Base-by-base conservation (phyloP, 2,888 invertebrate genomes). In the Bellardia pandia region DNA sequence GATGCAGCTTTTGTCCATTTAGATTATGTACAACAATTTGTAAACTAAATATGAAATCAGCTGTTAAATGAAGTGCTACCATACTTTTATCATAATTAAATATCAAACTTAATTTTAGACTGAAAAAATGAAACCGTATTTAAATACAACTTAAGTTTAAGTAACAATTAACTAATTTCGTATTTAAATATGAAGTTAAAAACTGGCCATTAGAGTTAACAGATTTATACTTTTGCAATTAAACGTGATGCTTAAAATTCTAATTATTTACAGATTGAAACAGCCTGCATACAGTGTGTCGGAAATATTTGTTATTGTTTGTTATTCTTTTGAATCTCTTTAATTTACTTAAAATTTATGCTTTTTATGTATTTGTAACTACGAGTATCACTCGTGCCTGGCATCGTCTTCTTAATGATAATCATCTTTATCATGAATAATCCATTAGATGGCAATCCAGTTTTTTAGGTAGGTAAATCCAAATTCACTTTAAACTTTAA, bases 401-500 rank as follows among this genome's bases (percentile, higher is more conserved):
- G 62, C 62, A 30, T n/a, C 9, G 33, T 14, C 62, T 64, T 37
- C 42, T 42, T 66, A 66, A 66, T 9, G 30, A 13, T 33, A 8
- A 14, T 13, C 16, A 62, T 33, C 16, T 7, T 30, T 3, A 62
- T 45, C 66, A 66, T 66, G 45, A 66, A 66, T 66, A 23, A 11
- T 5, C 42, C 9, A 8, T 66, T 42, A 56, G 16, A 42, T 40
- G 42, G 9, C 2, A 42, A 64, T 45, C 66, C 66, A 66, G 66
- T 66, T 66, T 45, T 23, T 23, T 42, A n/a, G n/a, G 42, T 66
- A 66, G 40, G 62, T 40, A 40, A 64, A 40, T 64, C 62, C 2
- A 64, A 40, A 64, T 64, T 64, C 62, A 40, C 40, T 66, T 11
- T 23, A 66, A 42, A 42, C 45, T 66, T 42, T 3, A 2, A 66